These are phyloP conservation scores for Noctua janthe DNA, from an alignment of 2,888 invertebrate genomes.

Conservation along the genomic window DNA sequence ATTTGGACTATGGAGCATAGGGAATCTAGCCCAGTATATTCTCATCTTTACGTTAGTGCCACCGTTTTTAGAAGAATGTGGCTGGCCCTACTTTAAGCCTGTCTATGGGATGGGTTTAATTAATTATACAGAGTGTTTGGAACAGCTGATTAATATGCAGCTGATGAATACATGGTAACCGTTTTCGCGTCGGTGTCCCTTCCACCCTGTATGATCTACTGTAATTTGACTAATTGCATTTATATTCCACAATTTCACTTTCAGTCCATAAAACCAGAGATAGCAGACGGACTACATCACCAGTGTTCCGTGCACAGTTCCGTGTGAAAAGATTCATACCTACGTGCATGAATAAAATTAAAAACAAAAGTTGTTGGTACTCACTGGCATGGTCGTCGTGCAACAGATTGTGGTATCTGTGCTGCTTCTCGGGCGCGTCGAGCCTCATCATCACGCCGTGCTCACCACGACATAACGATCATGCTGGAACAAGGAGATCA, in stretches of 20 bases:
- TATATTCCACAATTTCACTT: conserved; percentile 16
- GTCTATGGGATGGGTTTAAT: neutral
- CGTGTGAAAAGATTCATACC: conserved; percentile 20
- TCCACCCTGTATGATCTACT: neutral
- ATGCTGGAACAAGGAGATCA: conserved; percentile 55
- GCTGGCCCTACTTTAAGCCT: neutral
- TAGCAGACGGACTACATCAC: conserved; percentile 13
- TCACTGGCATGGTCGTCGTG: conserved; percentile 88
- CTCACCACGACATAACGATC: conserved; percentile 84
- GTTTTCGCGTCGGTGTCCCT: no score
- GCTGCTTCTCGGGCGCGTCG: conserved; percentile 86
- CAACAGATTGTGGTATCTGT: conserved; percentile 89
- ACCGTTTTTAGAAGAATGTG: neutral
- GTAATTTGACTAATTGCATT: neutral
- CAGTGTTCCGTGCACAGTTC: conserved; percentile 37
- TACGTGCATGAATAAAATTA: conserved; percentile 21
- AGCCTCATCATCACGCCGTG: conserved; percentile 89
- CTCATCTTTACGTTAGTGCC: neutral
- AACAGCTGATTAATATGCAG: no score
- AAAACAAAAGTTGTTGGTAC: conserved; percentile 66
- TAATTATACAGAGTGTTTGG: neutral
- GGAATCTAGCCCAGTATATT: neutral
- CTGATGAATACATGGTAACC: no score
- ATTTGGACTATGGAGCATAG: neutral
- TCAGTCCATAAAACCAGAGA: conserved; percentile 10